phyloP scores from a whole-genome alignment of 2,113 vertebrate species.

The Colaptes auratus region DNA sequence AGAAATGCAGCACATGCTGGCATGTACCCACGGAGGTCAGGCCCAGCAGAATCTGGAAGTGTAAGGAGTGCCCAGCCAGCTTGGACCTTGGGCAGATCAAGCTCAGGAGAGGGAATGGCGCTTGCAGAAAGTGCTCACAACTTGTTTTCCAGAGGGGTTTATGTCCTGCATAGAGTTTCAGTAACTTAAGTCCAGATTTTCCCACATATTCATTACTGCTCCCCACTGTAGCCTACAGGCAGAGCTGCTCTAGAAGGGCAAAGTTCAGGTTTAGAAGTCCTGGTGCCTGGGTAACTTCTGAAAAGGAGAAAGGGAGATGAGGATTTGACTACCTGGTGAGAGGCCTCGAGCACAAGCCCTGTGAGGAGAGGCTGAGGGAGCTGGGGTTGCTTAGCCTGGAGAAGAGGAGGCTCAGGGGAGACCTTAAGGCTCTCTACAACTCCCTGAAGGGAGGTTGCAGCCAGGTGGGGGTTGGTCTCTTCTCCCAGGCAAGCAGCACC shows the following conservation, averaged over 20 bases:
- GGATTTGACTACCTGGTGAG: background rate
- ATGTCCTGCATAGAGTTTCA: background rate
- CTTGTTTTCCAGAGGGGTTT: background rate
- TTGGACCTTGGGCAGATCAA: background rate
- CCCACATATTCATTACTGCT: background rate
- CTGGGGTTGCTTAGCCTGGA: too few relatives aligned
- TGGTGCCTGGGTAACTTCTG: background rate
- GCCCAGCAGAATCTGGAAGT: background rate
- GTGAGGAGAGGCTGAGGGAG: too few relatives aligned
- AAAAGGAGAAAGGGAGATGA: background rate
- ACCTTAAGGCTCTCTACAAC: too few relatives aligned
- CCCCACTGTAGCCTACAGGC: fast-evolving
- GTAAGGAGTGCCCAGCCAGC: fast-evolving
- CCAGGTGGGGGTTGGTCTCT: too few relatives aligned
- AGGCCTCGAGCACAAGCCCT: too few relatives aligned
- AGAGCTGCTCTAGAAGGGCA: background rate
- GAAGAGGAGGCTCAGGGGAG: too few relatives aligned
- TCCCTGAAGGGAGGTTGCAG: too few relatives aligned
- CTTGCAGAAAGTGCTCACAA: background rate
- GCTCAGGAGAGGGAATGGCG: fast-evolving
- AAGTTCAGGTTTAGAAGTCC: background rate
- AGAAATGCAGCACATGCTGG: background rate
- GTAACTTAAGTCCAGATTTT: background rate
- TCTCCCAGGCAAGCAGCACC: too few relatives aligned
- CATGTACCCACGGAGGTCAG: background rate